These are phyloP conservation scores for Heliconius erato DNA, from an alignment of 2,888 invertebrate species.

Conservation along the genomic window DNA sequence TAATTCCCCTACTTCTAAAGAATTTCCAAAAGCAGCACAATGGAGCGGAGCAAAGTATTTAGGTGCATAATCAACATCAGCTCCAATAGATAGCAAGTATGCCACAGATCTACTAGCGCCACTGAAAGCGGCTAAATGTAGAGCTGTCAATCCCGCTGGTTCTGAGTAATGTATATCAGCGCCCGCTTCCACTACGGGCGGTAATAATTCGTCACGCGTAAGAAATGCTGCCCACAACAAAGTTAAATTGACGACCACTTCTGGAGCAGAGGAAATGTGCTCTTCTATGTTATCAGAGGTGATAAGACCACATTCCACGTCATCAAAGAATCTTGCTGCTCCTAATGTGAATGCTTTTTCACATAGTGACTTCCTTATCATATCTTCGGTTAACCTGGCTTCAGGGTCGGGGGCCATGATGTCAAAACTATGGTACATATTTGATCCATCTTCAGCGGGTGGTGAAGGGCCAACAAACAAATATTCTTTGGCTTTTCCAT, in stretches of 20 bases:
- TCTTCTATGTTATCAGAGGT: slow-evolving; percentile 86
- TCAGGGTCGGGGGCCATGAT: slow-evolving; percentile 88
- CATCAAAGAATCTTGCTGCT: slow-evolving; percentile 89
- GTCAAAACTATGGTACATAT: slow-evolving; percentile 92
- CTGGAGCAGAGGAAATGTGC: slow-evolving; percentile 87
- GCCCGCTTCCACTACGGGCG: slow-evolving; percentile 87
- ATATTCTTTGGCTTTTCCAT: slow-evolving; percentile 88
- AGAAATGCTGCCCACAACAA: slow-evolving; percentile 91
- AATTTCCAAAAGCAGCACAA: slow-evolving; percentile 95
- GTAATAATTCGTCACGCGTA: slow-evolving; percentile 89
- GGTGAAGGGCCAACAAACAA: slow-evolving; percentile 93
- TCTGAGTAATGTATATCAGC: slow-evolving; percentile 90
- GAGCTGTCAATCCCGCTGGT: slow-evolving; percentile 90
- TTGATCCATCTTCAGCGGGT: slow-evolving; percentile 92
- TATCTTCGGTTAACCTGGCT: slow-evolving; percentile 90
- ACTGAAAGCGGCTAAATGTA: slow-evolving; percentile 92
- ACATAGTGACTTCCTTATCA: slow-evolving; percentile 88
- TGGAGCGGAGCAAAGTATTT: slow-evolving; percentile 93
- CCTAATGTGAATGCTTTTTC: slow-evolving; percentile 89
- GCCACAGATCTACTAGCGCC: slow-evolving; percentile 89
- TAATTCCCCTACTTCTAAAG: slow-evolving; percentile 91
- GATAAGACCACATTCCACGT: slow-evolving; percentile 90
- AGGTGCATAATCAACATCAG: slow-evolving; percentile 89
- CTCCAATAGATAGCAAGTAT: slow-evolving; percentile 89
- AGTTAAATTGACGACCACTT: slow-evolving; percentile 89